These are phyloP conservation scores for Mus musculus DNA, from an alignment of 2,113 vertebrate genomes.

Conservation along the genomic window GRCm39 chr12:104743001-104743500, in stretches of 20 bases:
- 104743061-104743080: background rate
- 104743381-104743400: conserved; percentile 60
- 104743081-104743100: background rate
- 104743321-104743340: conserved; percentile 77
- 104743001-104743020: background rate
- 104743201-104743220: conserved; percentile 83
- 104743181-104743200: background rate
- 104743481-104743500: rapidly evolving
- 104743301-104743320: conserved; percentile 82
- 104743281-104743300: conserved; percentile 75
- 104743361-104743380: conserved; percentile 60
- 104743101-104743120: background rate
- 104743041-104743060: background rate
- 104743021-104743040: background rate
- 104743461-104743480: background rate
- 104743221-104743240: conserved; percentile 73
- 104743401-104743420: conserved; percentile 44
- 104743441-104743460: background rate
- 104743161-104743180: background rate
- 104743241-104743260: conserved; percentile 78
- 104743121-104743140: rapidly evolving
- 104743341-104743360: conserved; percentile 44
- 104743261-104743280: conserved; percentile 65
- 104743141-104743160: background rate
- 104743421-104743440: background rate